Conservation (phyloP, 2,888 invertebrate genomes). For the Mythimna lalbum region DNA sequence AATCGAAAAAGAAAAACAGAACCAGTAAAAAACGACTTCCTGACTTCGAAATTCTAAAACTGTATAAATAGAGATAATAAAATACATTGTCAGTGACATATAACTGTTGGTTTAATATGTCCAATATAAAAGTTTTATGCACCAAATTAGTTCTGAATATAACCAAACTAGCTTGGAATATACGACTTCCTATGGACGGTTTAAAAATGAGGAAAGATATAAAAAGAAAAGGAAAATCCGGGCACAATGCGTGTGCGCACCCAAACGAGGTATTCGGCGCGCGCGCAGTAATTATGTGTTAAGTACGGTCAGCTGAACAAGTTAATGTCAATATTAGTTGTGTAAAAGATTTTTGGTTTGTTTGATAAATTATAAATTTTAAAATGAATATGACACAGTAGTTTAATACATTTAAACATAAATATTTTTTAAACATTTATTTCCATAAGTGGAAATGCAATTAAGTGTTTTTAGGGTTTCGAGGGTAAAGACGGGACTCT, state of each 20-base stretch:
- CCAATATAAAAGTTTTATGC: constrained; percentile 81
- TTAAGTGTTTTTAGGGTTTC: background rate
- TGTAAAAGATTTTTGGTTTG: background rate
- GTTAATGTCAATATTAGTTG: constrained; percentile 19
- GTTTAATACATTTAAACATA: background rate
- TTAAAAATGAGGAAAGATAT: constrained; percentile 83
- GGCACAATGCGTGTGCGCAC: constrained; percentile 82
- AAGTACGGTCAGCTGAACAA: constrained; percentile 74
- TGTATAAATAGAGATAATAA: constrained; percentile 82
- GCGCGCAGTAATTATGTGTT: constrained; percentile 81
- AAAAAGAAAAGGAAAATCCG: constrained; percentile 77
- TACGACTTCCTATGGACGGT: constrained; percentile 83
- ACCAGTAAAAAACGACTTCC: constrained; percentile 82
- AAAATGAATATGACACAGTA: background rate
- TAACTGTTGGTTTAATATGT: constrained; percentile 69
- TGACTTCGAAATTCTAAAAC: constrained; percentile 67
- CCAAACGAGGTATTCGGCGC: constrained; percentile 83
- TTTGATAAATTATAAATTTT: background rate
- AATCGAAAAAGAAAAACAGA: constrained; percentile 44
- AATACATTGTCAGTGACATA: constrained; percentile 78
- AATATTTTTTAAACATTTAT: background rate
- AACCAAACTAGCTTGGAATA: constrained; percentile 71
- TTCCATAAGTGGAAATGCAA: too few species aligned
- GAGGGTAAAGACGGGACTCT: too few species aligned
- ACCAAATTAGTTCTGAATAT: constrained; percentile 86